Evolutionary conservation across 2,888 invertebrate species (phyloP).

Genomic region (Amiota mariae): DNA sequence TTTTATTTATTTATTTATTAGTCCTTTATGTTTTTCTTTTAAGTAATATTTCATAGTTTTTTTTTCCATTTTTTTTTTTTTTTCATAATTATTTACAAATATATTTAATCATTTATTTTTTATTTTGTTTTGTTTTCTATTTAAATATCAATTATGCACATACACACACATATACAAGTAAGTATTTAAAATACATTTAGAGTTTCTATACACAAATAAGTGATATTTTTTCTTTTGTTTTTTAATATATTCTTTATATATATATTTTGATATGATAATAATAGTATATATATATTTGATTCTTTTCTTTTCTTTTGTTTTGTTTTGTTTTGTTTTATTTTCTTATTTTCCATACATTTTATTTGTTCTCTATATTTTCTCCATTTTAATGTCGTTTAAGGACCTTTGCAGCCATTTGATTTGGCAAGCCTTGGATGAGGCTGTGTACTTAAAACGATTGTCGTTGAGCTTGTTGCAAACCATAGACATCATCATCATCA

Average conservation of each 20-base stretch:
- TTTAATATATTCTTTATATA: not conserved
- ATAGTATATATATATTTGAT: not conserved
- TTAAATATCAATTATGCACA: constrained; percentile 27
- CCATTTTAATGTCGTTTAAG: no score
- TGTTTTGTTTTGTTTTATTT: not conserved
- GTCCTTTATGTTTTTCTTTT: not conserved
- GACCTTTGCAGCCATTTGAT: not conserved
- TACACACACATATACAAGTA: constrained; percentile 24
- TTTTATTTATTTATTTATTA: no score
- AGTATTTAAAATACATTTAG: constrained; percentile 23
- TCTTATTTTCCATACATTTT: not conserved
- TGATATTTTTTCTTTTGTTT: not conserved
- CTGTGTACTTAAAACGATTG: constrained; percentile 17
- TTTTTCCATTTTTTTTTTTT: constrained; percentile 1
- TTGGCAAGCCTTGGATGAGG: not conserved
- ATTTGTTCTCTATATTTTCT: no score
- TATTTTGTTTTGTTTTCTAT: constrained; percentile 7
- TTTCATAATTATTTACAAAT: constrained; percentile 47
- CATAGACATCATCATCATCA: constrained; percentile 12
- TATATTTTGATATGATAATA: constrained; percentile 21
- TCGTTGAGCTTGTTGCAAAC: constrained; percentile 7
- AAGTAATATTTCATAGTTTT: constrained; percentile 14
- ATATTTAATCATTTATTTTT: constrained; percentile 23
- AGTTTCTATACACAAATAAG: constrained; percentile 15
- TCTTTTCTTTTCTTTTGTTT: not conserved